Base-by-base conservation (phyloP, 1,140 invertebrate species). In the Ceratosolen solmsi region DNA sequence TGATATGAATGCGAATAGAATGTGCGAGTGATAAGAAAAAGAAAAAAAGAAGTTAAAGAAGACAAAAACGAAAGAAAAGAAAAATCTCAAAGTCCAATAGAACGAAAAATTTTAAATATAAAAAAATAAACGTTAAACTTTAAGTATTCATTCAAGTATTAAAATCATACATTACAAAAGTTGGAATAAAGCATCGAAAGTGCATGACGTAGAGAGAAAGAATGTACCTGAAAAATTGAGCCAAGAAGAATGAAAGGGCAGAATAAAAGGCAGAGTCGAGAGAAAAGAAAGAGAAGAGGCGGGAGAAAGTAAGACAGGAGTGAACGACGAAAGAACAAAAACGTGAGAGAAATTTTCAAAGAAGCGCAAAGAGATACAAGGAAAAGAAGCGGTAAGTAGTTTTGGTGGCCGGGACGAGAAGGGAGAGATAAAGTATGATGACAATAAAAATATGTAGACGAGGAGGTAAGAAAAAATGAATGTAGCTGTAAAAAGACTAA, bases 261-360 rank as follows among this genome's bases (percentile, higher is more conserved):
- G 54, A 27, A n/a, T 17, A 22, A 46, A 1, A 65, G 56, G 27
- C 2, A 46, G 13, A 78, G 60, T 0, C n/a, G 49, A 65, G 27
- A 51, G 41, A 70, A 51, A 33, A n/a, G 51, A 71, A 70, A 49
- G 60, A 20, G n/a, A 68, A 58, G 46, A 70, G 49, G 9, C 46
- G n/a, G 22, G 22, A n/a, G 68, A 78, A 68, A 30, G 27, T 68
- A 30, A 78, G 49, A 36, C 25, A 9, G 54, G 22, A 4, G 22
- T 41, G 33, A 60, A 63, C 5, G 30, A 74, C 30, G 30, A 56
- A n/a, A 38, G 27, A 41, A 27, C 22, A 65, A 27, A 46, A 65
- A 77, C 58, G 56, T 77, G 74, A 77, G 58, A 49, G 56, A 80
- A 74, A 80, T 74, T 73, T 30, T 51, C 54, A 80, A 80, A 73